Evolutionary conservation across 2,888 invertebrate species (phyloP), one percentile per base, ranked within the genome.

Genomic region (Globia sparganii): DNA sequence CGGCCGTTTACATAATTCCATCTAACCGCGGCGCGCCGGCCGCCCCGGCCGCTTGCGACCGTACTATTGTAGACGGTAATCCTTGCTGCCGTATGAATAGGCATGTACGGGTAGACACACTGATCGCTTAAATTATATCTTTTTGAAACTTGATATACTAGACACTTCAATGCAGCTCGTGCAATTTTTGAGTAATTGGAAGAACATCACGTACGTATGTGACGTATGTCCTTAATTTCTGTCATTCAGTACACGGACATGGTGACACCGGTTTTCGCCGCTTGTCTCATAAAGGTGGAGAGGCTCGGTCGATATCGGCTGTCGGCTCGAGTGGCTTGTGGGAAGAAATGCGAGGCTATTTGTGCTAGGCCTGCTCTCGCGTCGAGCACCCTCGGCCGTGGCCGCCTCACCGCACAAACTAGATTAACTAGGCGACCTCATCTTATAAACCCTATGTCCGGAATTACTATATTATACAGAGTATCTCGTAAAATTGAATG

Each of bases 261-360:
- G 85, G 89, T 84, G 77, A 88, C 87, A 89, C 87, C 89, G 89
- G 90, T 91, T 92, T 91, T 91, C 87, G 89, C 89, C 89, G 88
- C 91, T 93, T 91, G 91, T 91, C 90, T 92, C 91, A 92, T 93
- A 93, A 93, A 93, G 92, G 93, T 93, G 87, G 89, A 91, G 91
- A 86, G 84, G 79, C 59, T 88, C 89, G 91, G 90, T 92, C 92
- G 93, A 94, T 94, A 94, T 94, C 90, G 93, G 90, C 92, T 93
- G 93, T 94, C 93, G 93, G 89, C 89, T 93, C 88, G 87, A 95
- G 94, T 92, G 93, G 92, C 90, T 90, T 91, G 92, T 90, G 90
- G 87, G 91, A 93, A 95, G 94, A 95, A 94, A 94, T 94, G 94
- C 92, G 93, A 90, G 91, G 94, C 94, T 95, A 95, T 95, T 95